Base-by-base conservation (phyloP, 2,888 invertebrate species). In the Steinernema hermaphroditum region DNA sequence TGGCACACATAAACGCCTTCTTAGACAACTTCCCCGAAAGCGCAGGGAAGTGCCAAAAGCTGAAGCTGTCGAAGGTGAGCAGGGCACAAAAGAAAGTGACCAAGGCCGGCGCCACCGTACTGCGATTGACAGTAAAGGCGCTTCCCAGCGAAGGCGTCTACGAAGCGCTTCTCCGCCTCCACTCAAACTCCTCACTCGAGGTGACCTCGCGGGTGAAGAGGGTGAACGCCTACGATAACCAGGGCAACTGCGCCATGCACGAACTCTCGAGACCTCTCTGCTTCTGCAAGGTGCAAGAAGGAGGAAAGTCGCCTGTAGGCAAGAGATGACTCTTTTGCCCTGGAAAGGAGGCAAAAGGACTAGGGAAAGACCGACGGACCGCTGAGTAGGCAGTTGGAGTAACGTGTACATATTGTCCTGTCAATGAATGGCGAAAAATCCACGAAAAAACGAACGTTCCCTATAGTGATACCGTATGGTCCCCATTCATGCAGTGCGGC, bases 201-300 rank as follows among this genome's bases (percentile, higher is more conserved):
- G 46, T 46, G n/a, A 46, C 16, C 9, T 46, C 46, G 4, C 6
- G n/a, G 22, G 46, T 46, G 16, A 19, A 19, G 16, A 46, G 46
- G 22, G n/a, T 46, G 9, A 46, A 46, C 46, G 46, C 46, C 46
- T 46, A 46, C 46, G n/a, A 19, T n/a, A 46, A 46, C n/a, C 9
- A 46, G n/a, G 46, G 46, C 4, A 46, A 46, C 46, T 46, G 46
- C 22, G 46, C 46, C n/a, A 46, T 46, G 46, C 46, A 46, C 46
- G 46, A 46, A 19, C 16, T 4, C 46, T 12, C 46, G 6, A 16
- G 46, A 46, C 46, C 46, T 6, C 46, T 46, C 22, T 46, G 46
- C 22, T 46, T 19, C 46, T 46, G 46, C 22, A 46, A 46, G 22
- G 22, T 19, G 4, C 46, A 46, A 16, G 37, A 37, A 12, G 37